Percentiles rank a stretch among this genome's conserved stretches.
These are phyloP conservation scores for Chamaea fasciata DNA, from an alignment of 2,113 vertebrate species.

Conservation along the genomic window DNA sequence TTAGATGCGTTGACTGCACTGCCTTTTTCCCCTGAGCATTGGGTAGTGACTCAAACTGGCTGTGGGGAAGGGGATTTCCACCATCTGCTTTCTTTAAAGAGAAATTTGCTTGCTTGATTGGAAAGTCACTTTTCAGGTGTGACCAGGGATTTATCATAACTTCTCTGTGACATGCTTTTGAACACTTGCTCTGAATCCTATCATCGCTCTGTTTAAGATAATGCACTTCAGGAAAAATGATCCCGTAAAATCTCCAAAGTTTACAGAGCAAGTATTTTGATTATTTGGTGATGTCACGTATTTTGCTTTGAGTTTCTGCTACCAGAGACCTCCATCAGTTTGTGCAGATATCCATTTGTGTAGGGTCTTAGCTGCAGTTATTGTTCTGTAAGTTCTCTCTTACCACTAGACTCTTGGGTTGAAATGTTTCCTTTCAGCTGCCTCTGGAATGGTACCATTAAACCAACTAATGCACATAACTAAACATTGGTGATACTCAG, in stretches of 20 bases:
- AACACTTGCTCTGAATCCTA: not conserved
- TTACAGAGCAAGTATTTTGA: not conserved
- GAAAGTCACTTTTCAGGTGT: not conserved
- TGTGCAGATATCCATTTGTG: not conserved
- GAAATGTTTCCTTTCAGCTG: not conserved
- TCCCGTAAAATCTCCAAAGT: not conserved
- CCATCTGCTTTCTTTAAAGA: not conserved
- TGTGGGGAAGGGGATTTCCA: not conserved
- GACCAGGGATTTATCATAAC: not conserved
- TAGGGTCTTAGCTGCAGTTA: not conserved
- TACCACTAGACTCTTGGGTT: not conserved
- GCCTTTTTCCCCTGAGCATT: not conserved
- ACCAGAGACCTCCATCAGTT: not conserved
- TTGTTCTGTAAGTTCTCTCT: not conserved
- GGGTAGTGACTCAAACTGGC: not conserved
- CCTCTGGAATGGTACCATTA: not conserved
- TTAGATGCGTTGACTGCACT: not conserved
- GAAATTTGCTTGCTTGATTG: not conserved
- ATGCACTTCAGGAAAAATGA: not conserved
- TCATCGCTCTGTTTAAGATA: not conserved
- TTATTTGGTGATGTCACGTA: not conserved
- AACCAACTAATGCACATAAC: not conserved
- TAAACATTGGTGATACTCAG: not conserved
- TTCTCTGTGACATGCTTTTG: not conserved
- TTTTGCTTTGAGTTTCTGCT: not conserved